A percentile compares a stretch with the other conserved stretches of the same genome.
Evolutionary conservation across 2,888 invertebrate genomes (phyloP).

Genomic region (Hyppa rectilinea): DNA sequence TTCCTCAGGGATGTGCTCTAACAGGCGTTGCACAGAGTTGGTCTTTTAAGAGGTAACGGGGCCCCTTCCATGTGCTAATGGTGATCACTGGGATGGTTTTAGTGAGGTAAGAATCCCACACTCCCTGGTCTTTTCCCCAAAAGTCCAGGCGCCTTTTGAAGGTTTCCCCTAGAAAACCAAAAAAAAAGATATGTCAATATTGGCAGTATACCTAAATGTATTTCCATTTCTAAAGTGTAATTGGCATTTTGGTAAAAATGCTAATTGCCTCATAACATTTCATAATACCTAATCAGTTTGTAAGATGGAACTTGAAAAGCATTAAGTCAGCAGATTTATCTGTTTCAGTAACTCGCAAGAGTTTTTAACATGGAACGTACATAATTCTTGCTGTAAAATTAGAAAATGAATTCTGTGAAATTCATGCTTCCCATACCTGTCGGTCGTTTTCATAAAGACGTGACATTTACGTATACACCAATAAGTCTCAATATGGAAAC

Average conservation of each 20-base stretch:
- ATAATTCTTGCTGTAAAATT: conserved; percentile 42
- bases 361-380: conserved; percentile 60
- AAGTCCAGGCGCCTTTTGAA: too few relatives aligned
- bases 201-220: background rate
- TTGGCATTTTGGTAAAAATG: background rate
- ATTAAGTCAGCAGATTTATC: background rate
- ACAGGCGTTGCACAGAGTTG: too few relatives aligned
- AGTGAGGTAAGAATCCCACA: too few relatives aligned
- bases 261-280: background rate
- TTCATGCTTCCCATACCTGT: conserved; percentile 14
- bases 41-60: too few relatives aligned
- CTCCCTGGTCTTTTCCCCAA: too few relatives aligned
- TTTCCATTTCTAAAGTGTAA: background rate
- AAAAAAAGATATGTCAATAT: too few relatives aligned
- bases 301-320: background rate
- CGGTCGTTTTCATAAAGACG: conserved; percentile 1
- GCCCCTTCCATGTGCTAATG: too few relatives aligned
- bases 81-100: too few relatives aligned
- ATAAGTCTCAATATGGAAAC: background rate
- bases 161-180: too few relatives aligned
- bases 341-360: conserved; percentile 15
- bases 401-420: conserved; percentile 44
- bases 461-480: conserved; percentile 6
- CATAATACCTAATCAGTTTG: background rate
- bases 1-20: too few relatives aligned